A percentile compares a stretch with the other conserved stretches of the same genome.
phyloP scores from a whole-genome alignment of 2,113 vertebrate genomes.

The Serilophus lunatus region DNA sequence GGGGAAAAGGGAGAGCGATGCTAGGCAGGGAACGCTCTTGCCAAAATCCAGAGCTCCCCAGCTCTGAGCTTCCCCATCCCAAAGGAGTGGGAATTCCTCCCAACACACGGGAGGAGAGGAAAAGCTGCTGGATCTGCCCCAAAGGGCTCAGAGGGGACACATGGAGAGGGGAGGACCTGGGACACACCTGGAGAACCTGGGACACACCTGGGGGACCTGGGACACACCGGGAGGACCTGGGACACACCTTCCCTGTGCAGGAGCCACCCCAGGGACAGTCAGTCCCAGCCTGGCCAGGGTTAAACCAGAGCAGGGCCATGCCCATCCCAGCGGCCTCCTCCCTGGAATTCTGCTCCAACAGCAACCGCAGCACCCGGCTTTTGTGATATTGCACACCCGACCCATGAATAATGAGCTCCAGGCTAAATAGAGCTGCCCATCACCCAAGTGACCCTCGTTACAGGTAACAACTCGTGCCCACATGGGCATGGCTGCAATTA shows the following conservation, averaged over 20 bases:
- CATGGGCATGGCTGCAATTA: neutral
- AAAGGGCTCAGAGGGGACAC: neutral
- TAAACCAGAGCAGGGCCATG: accelerated
- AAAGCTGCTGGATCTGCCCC: neutral
- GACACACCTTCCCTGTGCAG: too few species aligned
- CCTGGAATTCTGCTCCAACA: neutral
- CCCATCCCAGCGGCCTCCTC: neutral
- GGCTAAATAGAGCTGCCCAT: accelerated
- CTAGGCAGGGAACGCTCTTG: neutral
- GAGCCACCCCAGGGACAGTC: too few species aligned
- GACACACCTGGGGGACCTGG: too few species aligned
- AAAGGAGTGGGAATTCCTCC: accelerated
- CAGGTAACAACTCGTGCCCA: neutral
- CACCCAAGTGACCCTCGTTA: accelerated
- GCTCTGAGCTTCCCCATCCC: neutral
- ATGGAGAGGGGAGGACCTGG: accelerated
- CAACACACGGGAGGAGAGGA: accelerated
- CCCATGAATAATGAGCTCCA: neutral
- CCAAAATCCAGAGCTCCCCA: neutral
- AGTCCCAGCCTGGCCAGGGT: too few species aligned
- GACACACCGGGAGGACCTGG: too few species aligned
- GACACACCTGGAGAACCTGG: too few species aligned
- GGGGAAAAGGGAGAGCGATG: neutral
- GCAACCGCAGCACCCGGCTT: accelerated
- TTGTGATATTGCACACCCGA: accelerated